Conservation (phyloP, 1,140 invertebrate species). For the Trichomalopsis sarcophagae region DNA sequence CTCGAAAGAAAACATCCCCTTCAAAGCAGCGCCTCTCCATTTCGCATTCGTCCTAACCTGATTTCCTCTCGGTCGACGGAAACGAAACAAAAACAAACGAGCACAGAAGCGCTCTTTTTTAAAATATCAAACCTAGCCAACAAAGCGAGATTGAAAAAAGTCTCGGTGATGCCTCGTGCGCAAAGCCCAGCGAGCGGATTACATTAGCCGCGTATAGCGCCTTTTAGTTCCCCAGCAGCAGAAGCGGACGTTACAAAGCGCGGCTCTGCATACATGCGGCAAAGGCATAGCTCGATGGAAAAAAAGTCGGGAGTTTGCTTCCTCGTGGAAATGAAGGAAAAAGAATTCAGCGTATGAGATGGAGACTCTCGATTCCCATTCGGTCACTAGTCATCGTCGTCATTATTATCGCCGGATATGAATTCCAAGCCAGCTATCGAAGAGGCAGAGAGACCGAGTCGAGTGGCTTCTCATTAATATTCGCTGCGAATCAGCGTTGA, state of each 20-base stretch:
- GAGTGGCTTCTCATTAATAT: no score
- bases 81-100: neutral
- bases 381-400: no score
- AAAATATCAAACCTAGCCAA: neutral
- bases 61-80: neutral
- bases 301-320: no score
- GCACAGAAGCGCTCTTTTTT: neutral
- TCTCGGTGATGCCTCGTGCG: neutral
- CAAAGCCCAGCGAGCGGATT: neutral
- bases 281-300: no score
- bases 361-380: no score
- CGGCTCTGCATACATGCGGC: no score
- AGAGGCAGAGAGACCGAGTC: no score
- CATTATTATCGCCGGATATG: no score
- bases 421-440: no score
- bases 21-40: neutral
- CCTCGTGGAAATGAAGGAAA: no score
- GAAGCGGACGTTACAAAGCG: neutral
- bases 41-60: neutral
- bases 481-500: no score
- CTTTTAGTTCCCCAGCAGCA: neutral
- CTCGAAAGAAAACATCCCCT: constrained; percentile 11
- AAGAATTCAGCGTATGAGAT: no score
- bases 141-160: constrained; percentile 5
- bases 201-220: constrained; percentile 10